phyloP scores from a whole-genome alignment of 1,140 invertebrate species.

The Leptonema lineaticorne region DNA sequence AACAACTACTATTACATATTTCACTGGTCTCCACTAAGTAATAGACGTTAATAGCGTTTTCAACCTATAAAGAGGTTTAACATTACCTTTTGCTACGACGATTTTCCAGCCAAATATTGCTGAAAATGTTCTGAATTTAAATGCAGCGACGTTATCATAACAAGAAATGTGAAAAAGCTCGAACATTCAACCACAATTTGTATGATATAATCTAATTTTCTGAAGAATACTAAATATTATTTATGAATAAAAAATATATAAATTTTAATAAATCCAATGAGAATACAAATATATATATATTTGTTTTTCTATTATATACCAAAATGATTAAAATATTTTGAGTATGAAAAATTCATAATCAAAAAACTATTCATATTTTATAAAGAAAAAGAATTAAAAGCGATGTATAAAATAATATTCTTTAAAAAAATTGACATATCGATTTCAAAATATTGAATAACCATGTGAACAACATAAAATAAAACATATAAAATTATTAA shows the following conservation, averaged over 20 bases:
- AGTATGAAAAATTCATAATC: background rate
- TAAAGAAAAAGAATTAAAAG: background rate
- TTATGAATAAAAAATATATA: background rate
- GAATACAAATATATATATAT: background rate
- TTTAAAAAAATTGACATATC: too few relatives aligned
- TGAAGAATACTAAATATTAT: background rate
- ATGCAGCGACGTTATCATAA: background rate
- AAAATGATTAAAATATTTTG: too few relatives aligned
- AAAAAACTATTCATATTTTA: background rate
- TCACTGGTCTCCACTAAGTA: background rate
- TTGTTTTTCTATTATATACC: too few relatives aligned
- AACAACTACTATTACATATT: slow-evolving; percentile 11
- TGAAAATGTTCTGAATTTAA: background rate
- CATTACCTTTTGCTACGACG: background rate
- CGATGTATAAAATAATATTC: too few relatives aligned
- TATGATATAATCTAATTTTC: background rate
- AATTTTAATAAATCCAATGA: background rate
- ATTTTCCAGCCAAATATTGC: background rate
- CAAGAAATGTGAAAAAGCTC: background rate
- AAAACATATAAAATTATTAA: too few relatives aligned
- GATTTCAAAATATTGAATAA: too few relatives aligned
- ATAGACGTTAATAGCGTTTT: slow-evolving; percentile 6
- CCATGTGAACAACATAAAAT: too few relatives aligned
- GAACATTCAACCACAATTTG: background rate
- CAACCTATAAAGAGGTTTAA: slow-evolving; percentile 3